Conservation (phyloP, 2,113 vertebrate species). For the Balaeniceps rex region DNA sequence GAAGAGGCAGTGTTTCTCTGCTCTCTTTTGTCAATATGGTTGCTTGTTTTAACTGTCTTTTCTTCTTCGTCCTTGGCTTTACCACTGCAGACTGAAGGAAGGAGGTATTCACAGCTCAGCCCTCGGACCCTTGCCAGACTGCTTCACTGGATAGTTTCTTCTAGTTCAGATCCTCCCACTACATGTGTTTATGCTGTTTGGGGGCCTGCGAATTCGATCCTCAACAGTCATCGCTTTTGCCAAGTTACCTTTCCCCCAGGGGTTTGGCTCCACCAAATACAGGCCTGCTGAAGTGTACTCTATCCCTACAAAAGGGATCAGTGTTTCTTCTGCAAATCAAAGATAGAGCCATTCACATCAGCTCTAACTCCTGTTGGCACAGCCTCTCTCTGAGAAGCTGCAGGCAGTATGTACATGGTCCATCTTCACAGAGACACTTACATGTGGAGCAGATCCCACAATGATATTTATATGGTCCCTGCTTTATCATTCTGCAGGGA, state of each 20-base stretch:
- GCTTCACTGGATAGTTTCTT: background rate
- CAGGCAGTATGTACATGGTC: background rate
- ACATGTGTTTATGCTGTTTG: background rate
- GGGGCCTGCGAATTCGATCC: background rate
- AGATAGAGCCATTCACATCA: background rate
- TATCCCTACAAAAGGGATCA: background rate
- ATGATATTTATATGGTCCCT: background rate
- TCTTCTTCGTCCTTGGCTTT: background rate
- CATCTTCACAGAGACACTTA: background rate
- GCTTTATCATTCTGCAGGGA: background rate
- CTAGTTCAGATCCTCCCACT: background rate
- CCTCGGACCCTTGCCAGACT: background rate
- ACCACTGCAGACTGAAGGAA: background rate
- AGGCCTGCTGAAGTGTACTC: background rate
- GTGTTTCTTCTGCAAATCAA: background rate
- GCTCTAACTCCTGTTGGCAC: background rate
- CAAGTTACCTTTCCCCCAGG: background rate
- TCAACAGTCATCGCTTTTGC: background rate
- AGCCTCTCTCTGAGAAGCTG: background rate
- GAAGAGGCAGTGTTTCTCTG: background rate
- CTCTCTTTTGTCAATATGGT: background rate
- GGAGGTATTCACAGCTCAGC: background rate
- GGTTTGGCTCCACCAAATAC: background rate
- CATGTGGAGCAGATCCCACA: background rate
- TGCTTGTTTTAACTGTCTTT: background rate